Base-by-base conservation (phyloP, 2,888 invertebrate species). In the Actias luna region DNA sequence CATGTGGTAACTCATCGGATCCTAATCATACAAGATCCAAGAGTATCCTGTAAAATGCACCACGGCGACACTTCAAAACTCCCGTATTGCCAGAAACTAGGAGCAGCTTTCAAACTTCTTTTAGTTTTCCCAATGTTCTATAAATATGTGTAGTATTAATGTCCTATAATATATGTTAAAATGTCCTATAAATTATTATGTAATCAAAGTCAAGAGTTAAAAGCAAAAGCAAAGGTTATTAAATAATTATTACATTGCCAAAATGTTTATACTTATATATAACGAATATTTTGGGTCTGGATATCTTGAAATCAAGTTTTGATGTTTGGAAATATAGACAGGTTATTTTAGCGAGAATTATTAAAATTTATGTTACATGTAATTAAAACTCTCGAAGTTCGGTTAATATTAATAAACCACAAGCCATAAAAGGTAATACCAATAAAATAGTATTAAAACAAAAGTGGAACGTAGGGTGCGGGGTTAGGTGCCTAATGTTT, bases 401-500 rank as follows among this genome's bases (percentile, higher is more conserved):
- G 25, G n/a, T 22, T 27, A 5, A 27, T 60, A 63, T 27, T 57
- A 58, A 60, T 60, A 58, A 59, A 61, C 29, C 35, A 22, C 14
- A 27, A 29, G n/a, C 29, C 29, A 55, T 55, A 55, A 55, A 55
- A 55, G 29, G n/a, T 55, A 55, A 16, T 60, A 25, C 50, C 33
- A 60, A 60, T 46, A 60, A 50, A 25, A 60, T 50, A 35, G 25
- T 50, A 60, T 60, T 35, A 60, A 60, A 52, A 25, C 22, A 25
- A 60, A 33, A 33, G 22, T 52, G 33, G 25, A 25, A 25, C 22
- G 33, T 60, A 25, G 33, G 35, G 42, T 25, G 33, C 16, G 42
- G 61, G 55, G 55, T 61, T 62, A 46, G 58, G 57, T 62, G 33
- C 33, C 39, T 62, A 60, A 60, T 35, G 60, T 60, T 60, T 71